Conservation (phyloP, 1,140 invertebrate species). For the Drosophila parabipectinata region DNA sequence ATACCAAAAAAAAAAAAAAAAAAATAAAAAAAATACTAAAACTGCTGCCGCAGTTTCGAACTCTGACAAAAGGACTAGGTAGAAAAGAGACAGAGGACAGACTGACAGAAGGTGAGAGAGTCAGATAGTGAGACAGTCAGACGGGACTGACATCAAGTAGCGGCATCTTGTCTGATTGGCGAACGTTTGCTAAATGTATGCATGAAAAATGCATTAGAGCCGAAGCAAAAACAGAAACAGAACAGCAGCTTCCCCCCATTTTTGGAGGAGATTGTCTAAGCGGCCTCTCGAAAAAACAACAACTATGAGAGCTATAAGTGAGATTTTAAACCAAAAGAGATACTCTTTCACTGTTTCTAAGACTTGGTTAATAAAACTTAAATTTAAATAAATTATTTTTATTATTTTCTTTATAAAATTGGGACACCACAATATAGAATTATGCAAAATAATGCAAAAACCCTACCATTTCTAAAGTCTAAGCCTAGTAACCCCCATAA, state of each 20-base stretch:
- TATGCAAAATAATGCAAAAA: too few species aligned
- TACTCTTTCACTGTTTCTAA: too few species aligned
- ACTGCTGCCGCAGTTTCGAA: too few species aligned
- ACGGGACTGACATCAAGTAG: slow-evolving; percentile 51
- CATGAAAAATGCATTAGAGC: slow-evolving; percentile 77
- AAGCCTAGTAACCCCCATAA: background rate
- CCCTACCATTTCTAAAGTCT: too few species aligned
- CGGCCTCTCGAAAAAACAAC: slow-evolving; percentile 4
- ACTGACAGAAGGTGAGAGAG: background rate
- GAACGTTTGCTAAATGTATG: slow-evolving; percentile 74
- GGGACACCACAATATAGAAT: slow-evolving; percentile 8
- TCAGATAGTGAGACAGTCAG: background rate
- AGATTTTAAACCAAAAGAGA: too few species aligned
- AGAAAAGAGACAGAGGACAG: background rate
- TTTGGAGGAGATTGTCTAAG: background rate
- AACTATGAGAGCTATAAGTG: slow-evolving; percentile 3
- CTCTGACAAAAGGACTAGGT: slow-evolving; percentile 3
- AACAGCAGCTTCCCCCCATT: background rate
- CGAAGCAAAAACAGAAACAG: slow-evolving; percentile 38
- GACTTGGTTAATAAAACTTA: too few species aligned
- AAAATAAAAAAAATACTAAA: slow-evolving; percentile 8
- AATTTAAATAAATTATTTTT: too few species aligned
- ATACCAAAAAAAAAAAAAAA: slow-evolving; percentile 47
- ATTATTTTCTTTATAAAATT: too few species aligned
- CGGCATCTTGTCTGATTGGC: slow-evolving; percentile 62